Percentiles rank a stretch among this genome's conserved stretches.
Evolutionary conservation across 2,113 vertebrate genomes (phyloP).

Genomic region (Nyctibius bracteatus): DNA sequence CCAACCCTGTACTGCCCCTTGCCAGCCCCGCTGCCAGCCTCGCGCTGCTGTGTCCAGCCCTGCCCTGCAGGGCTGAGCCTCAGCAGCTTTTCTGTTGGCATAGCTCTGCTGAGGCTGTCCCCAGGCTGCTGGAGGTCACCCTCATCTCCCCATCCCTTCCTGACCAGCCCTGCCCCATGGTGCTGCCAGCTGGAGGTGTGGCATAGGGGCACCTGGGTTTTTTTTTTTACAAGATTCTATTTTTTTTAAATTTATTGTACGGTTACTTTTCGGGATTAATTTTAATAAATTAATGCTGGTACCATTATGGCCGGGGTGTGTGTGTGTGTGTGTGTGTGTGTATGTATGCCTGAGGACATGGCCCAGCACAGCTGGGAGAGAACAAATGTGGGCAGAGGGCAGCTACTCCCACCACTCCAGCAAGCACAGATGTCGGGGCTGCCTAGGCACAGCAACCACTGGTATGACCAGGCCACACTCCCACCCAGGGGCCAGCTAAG

Average conservation of each 20-base stretch:
- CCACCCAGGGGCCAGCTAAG: not conserved
- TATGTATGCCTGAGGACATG: not conserved
- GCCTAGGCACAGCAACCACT: no score
- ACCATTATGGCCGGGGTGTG: not conserved
- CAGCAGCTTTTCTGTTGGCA: not conserved
- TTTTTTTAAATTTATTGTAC: constrained; percentile 73
- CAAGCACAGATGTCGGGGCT: not conserved
- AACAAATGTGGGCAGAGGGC: fast-evolving
- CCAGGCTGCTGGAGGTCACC: not conserved
- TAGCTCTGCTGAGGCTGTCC: not conserved
- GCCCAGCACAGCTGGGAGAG: not conserved
- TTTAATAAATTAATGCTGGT: constrained; percentile 75
- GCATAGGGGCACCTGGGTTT: constrained; percentile 16
- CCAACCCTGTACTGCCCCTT: not conserved
- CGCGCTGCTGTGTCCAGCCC: not conserved
- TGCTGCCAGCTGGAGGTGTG: constrained; percentile 39
- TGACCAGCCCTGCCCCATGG: not conserved
- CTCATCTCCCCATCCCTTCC: not conserved
- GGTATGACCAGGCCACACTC: fast-evolving
- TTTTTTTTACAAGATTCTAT: constrained; percentile 74
- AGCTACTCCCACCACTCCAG: not conserved
- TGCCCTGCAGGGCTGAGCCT: not conserved
- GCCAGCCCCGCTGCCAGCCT: not conserved
- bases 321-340: not conserved
- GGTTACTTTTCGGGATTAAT: constrained; percentile 70